Evolutionary conservation across 2,797 vertebrate species (phyloP), one percentile per base, ranked within the genome.

Genomic region (Gymnothorax javanicus): DNA sequence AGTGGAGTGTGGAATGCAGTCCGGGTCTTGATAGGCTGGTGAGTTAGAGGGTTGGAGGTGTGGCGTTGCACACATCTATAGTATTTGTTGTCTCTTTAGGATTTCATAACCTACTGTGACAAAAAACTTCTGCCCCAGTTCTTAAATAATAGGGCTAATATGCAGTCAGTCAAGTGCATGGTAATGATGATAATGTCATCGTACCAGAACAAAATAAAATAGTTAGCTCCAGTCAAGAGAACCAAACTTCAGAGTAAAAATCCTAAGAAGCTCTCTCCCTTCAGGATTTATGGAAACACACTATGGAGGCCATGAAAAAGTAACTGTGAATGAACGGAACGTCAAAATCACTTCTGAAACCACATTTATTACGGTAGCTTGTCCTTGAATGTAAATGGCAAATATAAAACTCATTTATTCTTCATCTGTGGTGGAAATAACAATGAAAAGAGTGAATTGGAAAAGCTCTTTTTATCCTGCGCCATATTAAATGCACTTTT

Each of bases 341-440:
- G 52, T 9, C 77, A 81, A 56, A 56, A 23, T 54, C 77, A 81
- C 77, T 50, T n/a, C 25, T 54, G 50, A 0, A 73, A 62, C 62
- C 27, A 52, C 20, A 56, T 54, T 52, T 62, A 85, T 71, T 73
- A 69, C 52, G 71, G 52, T 62, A 56, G 20, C 77, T 57, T 52
- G 50, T 85, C 84, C 84, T 85, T 85, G 84, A 73, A 50, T 25
- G 69, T n/a, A 69, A 57, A 9, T 12, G 23, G 54, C 64, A 73
- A 85, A 85, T 56, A 85, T 73, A 58, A 85, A 85, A 58, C 56
- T 67, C 84, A 85, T 85, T 73, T 73, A 71, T 85, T 85, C 67
- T 27, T 73, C 54, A 27, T 85, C 64, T 71, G 15, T 67, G 25
- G n/a, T 58, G 64, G 69, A 73, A 85, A 64, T 71, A 43, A 69